Evolutionary conservation across 2,888 invertebrate genomes (phyloP).

Genomic region (Pecten maximus): DNA sequence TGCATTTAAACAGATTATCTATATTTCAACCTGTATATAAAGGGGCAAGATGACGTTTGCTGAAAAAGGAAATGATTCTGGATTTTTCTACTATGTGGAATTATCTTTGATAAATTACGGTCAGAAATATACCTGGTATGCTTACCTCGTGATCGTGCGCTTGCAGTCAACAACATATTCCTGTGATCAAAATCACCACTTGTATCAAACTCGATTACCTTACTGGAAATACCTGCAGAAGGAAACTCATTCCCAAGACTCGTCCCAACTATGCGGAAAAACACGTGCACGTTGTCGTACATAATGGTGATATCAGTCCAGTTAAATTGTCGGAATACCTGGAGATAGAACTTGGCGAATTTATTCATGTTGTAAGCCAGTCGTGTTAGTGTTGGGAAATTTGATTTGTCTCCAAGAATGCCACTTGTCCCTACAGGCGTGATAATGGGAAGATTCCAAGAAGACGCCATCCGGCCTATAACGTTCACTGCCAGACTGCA

Average conservation of each 20-base stretch:
- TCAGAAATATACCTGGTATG: too few relatives aligned
- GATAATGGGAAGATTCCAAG: constrained; percentile 54
- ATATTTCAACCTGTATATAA: too few relatives aligned
- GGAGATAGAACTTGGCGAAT: constrained; percentile 54
- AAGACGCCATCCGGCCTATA: constrained; percentile 49
- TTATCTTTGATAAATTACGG: too few relatives aligned
- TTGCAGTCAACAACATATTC: constrained; percentile 43
- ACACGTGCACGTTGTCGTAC: constrained; percentile 48
- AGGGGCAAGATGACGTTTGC: too few relatives aligned
- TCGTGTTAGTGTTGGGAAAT: constrained; percentile 60
- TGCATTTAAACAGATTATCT: too few relatives aligned
- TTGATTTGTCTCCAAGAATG: constrained; percentile 48
- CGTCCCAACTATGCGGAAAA: constrained; percentile 45
- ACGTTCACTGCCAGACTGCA: constrained; percentile 51
- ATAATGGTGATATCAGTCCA: constrained; percentile 54
- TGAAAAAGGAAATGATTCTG: too few relatives aligned
- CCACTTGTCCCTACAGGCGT: constrained; percentile 52
- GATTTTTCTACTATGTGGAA: too few relatives aligned
- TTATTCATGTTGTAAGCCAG: constrained; percentile 62
- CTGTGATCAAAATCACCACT: constrained; percentile 31
- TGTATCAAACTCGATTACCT: constrained; percentile 43
- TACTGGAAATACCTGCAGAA: constrained; percentile 38
- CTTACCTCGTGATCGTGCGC: constrained; percentile 51
- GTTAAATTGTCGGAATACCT: constrained; percentile 43
- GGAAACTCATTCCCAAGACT: constrained; percentile 45